Evolutionary conservation across 2,113 vertebrate genomes (phyloP).

Genomic region (Macrotus californicus): DNA sequence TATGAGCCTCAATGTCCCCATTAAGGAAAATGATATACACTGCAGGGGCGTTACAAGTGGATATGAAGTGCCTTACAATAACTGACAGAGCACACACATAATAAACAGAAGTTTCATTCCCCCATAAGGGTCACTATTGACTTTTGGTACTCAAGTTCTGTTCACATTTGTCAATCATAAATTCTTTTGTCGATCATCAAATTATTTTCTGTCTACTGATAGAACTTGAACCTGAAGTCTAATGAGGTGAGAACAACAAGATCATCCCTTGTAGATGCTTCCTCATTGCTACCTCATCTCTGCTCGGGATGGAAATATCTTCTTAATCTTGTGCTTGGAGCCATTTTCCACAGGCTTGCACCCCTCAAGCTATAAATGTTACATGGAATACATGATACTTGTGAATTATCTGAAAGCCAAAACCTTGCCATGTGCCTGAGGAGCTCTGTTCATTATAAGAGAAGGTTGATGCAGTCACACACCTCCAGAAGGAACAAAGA

Average conservation of each 20-base stretch:
- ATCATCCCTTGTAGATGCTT: not conserved
- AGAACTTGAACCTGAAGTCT: not conserved
- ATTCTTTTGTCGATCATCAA: not conserved
- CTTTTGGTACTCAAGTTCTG: not conserved
- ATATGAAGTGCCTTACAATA: not conserved
- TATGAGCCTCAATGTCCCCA: not conserved
- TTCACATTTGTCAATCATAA: not conserved
- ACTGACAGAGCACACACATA: not conserved
- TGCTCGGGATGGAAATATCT: not conserved
- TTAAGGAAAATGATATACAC: not conserved
- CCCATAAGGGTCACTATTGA: not conserved
- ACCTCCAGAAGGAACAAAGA: slow-evolving; percentile 21
- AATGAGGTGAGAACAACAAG: not conserved
- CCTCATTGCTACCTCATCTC: not conserved
- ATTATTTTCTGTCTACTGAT: not conserved
- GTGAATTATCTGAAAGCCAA: slow-evolving; percentile 71
- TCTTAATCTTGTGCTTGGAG: slow-evolving; percentile 45
- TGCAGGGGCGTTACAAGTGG: not conserved
- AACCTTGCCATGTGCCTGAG: slow-evolving; percentile 47
- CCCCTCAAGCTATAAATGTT: slow-evolving; percentile 32
- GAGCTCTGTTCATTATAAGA: slow-evolving; percentile 25
- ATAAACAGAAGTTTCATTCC: not conserved
- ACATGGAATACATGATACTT: slow-evolving; percentile 63
- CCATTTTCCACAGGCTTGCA: slow-evolving; percentile 56
- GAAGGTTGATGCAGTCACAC: not conserved